Evolutionary conservation across 2,113 vertebrate genomes (phyloP), one percentile per base, ranked within the genome.

Genomic region (Tringa solitaria): DNA sequence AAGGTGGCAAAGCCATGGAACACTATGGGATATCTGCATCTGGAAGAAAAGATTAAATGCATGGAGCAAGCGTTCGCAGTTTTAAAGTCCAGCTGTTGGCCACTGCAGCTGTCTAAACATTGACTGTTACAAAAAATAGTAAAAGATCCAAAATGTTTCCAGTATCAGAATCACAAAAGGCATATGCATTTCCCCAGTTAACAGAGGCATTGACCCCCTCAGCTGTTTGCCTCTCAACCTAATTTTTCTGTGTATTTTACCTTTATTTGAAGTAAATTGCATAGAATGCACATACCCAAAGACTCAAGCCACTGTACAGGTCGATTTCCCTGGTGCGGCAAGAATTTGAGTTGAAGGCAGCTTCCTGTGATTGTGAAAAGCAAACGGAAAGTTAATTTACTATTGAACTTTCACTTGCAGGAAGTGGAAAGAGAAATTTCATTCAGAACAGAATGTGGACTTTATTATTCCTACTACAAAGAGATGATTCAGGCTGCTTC

Each of bases 391-490:
- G 14, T 70, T 32, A 76, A 84, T 77, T 95, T 70, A 72, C 64
- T 88, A 21, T 87, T 85, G 46, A 69, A 87, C 59, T 90, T 93
- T 97, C 73, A 84, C 28, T 98, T 98, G 63, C 98, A 99, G 99
- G 99, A 99, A 96, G 99, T 99, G 1, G 99, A 99, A 97, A 98
- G 99, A 89, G 99, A 99, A 97, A 99, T 99, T 97, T 99, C 99
- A 48, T 99, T 99, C 98, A 98, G 99, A 96, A 99, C 99, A 0
- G 99, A 99, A 94, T 99, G 99, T 72, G 99, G 99, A 92, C 98
- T 99, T 17, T 99, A 99, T 98, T 99, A 99, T 94, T 99, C 99
- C 14, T 99, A 99, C 98, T 99, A 99, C 98, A 99, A 99, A 91
- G 98, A 99, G 96, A 99, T 99, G 99, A 94, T 99, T 85, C 98